Percentiles rank a stretch among this genome's conserved stretches.
phyloP scores from a whole-genome alignment of 2,113 vertebrate genomes.

The Hepsetus odoe region DNA sequence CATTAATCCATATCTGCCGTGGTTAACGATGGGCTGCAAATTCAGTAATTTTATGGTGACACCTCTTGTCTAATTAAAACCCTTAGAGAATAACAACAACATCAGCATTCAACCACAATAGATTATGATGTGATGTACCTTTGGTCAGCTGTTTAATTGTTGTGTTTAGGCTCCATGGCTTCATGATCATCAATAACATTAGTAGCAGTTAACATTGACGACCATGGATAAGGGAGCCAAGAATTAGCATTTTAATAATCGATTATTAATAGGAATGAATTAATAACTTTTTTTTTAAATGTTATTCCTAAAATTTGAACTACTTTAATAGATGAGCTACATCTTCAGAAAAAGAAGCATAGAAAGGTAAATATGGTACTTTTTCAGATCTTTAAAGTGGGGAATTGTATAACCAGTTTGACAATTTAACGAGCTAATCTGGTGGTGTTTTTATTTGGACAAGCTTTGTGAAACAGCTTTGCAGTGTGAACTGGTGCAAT shows the following conservation, averaged over 20 bases:
- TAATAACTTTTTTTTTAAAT: too few relatives aligned
- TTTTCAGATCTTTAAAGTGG: too few relatives aligned
- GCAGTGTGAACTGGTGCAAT: too few relatives aligned
- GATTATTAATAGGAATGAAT: too few relatives aligned
- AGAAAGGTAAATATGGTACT: too few relatives aligned
- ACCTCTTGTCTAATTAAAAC: background rate
- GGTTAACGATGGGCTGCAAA: background rate
- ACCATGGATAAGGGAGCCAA: background rate
- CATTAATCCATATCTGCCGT: background rate
- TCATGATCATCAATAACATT: background rate
- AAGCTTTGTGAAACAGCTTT: too few relatives aligned
- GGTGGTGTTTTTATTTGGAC: too few relatives aligned
- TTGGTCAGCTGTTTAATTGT: background rate
- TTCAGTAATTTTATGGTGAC: background rate
- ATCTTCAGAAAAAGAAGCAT: too few relatives aligned
- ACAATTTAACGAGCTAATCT: too few relatives aligned
- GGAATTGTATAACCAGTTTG: too few relatives aligned
- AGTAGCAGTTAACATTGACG: background rate
- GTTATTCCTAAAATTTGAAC: too few relatives aligned
- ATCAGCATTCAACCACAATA: background rate
- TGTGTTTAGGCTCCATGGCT: background rate
- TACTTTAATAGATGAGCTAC: too few relatives aligned
- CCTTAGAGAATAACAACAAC: background rate
- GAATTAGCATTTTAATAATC: background rate
- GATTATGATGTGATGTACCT: background rate